These are phyloP conservation scores for Zhuqinia jingwanae DNA, from an alignment of 2,888 invertebrate genomes.

Conservation along the genomic window DNA sequence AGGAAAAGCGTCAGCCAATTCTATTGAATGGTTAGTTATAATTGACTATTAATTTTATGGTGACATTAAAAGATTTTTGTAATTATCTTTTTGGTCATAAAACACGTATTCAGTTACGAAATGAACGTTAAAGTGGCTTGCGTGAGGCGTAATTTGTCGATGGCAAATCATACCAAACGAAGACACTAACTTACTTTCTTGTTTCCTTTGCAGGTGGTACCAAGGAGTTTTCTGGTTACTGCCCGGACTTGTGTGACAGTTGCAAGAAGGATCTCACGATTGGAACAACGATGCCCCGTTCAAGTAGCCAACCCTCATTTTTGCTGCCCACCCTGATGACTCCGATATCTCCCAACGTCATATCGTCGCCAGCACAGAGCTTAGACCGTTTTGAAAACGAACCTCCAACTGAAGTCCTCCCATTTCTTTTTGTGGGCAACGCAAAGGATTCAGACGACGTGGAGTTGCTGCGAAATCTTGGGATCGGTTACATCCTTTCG, in stretches of 20 bases:
- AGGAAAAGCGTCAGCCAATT: conserved; percentile 86
- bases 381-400: conserved; percentile 64
- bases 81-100: too few species aligned
- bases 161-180: too few species aligned
- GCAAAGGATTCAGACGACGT: conserved; percentile 84
- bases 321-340: conserved; percentile 43
- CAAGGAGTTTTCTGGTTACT: conserved; percentile 40
- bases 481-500: conserved; percentile 76
- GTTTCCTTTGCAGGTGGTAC: conserved; percentile 36
- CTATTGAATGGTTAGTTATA: conserved; percentile 85
- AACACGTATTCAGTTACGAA: too few species aligned
- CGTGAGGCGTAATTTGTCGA: too few species aligned
- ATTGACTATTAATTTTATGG: not conserved
- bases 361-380: conserved; percentile 53
- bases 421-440: conserved; percentile 84
- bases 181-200: not conserved
- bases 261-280: conserved; percentile 65
- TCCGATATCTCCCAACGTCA: conserved; percentile 37
- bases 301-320: conserved; percentile 64
- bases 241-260: conserved; percentile 39
- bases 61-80: too few species aligned
- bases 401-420: conserved; percentile 83
- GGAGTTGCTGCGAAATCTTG: conserved; percentile 81
- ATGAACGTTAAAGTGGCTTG: too few species aligned
- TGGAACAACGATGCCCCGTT: conserved; percentile 55